These are phyloP conservation scores for Champsocephalus gunnari DNA, from an alignment of 2,797 vertebrate species.

Conservation along the genomic window DNA sequence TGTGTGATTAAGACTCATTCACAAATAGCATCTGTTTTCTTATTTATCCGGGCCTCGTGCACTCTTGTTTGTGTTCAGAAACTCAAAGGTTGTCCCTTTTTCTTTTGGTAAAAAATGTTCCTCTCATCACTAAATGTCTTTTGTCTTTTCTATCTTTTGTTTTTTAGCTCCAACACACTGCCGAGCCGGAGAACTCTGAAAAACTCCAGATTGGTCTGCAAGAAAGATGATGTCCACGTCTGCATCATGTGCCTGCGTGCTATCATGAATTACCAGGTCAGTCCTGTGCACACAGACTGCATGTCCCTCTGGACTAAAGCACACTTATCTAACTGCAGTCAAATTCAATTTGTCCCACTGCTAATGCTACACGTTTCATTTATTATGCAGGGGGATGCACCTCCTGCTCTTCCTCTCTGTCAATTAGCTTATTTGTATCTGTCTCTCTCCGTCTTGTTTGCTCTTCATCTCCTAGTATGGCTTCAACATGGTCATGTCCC, in stretches of 20 bases:
- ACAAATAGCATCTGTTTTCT: conserved; percentile 63
- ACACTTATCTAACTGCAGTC: conserved; percentile 43
- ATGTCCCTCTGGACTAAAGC: conserved; percentile 17
- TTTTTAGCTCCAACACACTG: conserved; percentile 90
- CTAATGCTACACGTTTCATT: conserved; percentile 56
- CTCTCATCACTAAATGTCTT: neutral
- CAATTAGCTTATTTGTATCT: conserved; percentile 54
- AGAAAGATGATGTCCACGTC: conserved; percentile 98
- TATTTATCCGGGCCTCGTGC: conserved; percentile 29
- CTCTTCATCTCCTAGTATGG: conserved; percentile 88
- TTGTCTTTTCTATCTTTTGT: neutral
- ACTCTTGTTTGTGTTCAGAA: conserved; percentile 28
- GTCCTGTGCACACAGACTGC: conserved; percentile 7
- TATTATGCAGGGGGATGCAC: conserved; percentile 43
- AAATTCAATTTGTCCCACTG: conserved; percentile 48
- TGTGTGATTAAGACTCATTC: conserved; percentile 36
- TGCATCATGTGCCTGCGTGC: conserved; percentile 99
- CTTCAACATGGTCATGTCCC: conserved; percentile 99
- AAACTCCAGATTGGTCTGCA: conserved; percentile 95
- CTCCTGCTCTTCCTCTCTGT: conserved; percentile 29
- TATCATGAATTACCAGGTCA: conserved; percentile 99
- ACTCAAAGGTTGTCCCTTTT: neutral
- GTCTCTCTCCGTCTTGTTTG: conserved; percentile 43
- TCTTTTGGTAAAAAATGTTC: conserved; percentile 7
- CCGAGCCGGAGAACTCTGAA: conserved; percentile 95